Evolutionary conservation across 2,888 invertebrate genomes (phyloP), one percentile per base, ranked within the genome.

Genomic region (Hypena proboscidalis): DNA sequence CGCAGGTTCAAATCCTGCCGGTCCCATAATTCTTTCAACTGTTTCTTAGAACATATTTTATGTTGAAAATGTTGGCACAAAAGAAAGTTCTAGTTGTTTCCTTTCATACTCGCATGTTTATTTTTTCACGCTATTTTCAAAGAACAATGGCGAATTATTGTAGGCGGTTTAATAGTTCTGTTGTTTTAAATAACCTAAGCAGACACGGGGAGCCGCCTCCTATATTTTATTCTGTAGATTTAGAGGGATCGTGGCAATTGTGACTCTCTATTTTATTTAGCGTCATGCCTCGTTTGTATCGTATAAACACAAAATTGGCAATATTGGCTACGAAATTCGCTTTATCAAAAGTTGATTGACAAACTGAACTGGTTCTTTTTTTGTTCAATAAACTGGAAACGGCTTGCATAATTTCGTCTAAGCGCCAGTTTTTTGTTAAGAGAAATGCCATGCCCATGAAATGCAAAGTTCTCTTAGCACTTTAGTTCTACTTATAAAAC

Each of bases 151-250:
- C 22, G 33, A 11, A 36, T 31, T 38, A 38, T 43, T 56, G 41
- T 29, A 34, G 19, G 32, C 21, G n/a, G 37, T 53, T 58, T 43
- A 40, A 58, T 58, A 41, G 54, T 53, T 59, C 58, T 34, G 54
- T 53, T 59, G 54, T 34, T 46, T 44, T 46, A 43, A 58, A 33
- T 62, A 38, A 36, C 35, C 31, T 37, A 27, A 11, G 11, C 37
- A 33, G 44, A 40, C 33, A 39, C 34, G 38, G 44, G 26, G 2
- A 53, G 53, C 40, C 42, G 42, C 29, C 43, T n/a, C 31, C 49
- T 23, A 49, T 46, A 62, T 54, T 41, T 62, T 49, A 62, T 49
- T 45, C 36, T 17, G 43, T 48, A 35, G 35, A 31, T 17, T 40
- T 48, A 35, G 35, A 31, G 10, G 41, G 34, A 45, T 43, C 15